Evolutionary conservation across 2,797 vertebrate genomes (phyloP).

Genomic region (Paratrypauchen microcephalus): DNA sequence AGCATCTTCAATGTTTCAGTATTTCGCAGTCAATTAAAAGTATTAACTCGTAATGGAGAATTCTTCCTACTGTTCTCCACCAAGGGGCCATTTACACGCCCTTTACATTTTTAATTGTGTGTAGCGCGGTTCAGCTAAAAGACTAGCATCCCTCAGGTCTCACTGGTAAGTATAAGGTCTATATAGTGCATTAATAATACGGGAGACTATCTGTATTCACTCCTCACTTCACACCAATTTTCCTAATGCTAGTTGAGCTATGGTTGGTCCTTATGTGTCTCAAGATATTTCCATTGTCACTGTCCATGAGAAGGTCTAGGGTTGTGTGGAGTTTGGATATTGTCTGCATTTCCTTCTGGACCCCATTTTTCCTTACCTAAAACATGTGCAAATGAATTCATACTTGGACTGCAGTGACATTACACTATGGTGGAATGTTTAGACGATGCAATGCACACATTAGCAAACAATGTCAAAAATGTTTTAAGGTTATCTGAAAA

Average conservation of each 20-base stretch:
- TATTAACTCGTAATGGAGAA: not conserved
- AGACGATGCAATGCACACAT: too few species aligned
- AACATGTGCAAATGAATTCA: too few species aligned
- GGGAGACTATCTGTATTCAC: constrained; percentile 3
- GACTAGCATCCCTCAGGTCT: not conserved
- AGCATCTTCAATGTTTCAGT: not conserved
- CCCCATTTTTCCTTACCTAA: too few species aligned
- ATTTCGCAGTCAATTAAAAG: constrained; percentile 2
- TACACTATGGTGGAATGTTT: too few species aligned
- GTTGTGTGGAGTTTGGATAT: too few species aligned
- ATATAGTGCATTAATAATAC: not conserved
- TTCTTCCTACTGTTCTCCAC: not conserved
- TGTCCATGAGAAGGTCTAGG: not conserved
- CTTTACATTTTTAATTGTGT: constrained; percentile 9
- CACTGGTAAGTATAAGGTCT: not conserved
- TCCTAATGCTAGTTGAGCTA: not conserved
- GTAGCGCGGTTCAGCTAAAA: constrained; percentile 1
- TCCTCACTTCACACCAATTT: not conserved
- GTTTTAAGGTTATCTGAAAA: too few species aligned
- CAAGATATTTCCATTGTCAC: not conserved
- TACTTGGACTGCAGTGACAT: too few species aligned
- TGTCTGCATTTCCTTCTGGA: too few species aligned
- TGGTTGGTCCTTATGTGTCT: not conserved
- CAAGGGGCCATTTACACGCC: not conserved
- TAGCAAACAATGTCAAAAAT: too few species aligned